Evolutionary conservation across 2,888 invertebrate species (phyloP).

Genomic region (Polylopha cassiicola): DNA sequence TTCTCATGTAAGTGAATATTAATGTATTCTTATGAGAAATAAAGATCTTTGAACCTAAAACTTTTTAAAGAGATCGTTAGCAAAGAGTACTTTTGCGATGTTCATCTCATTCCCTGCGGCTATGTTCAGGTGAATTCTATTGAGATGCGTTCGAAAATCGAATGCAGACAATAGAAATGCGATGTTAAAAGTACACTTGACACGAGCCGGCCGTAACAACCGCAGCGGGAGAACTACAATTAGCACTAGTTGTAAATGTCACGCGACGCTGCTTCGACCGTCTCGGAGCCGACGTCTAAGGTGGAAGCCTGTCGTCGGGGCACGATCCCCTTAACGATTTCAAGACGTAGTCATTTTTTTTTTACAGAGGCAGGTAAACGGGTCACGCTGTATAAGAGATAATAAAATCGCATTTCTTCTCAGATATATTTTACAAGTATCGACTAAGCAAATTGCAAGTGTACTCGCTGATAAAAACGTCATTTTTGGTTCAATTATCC

Average conservation of each 20-base stretch:
- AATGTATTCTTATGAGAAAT: no score
- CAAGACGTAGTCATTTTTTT: slow-evolving; percentile 24
- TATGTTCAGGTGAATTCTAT: no score
- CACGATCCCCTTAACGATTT: slow-evolving; percentile 28
- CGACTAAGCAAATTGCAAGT: no score
- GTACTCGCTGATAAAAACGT: no score
- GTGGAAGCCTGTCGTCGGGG: slow-evolving; percentile 25
- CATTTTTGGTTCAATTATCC: no score
- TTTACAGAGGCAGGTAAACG: slow-evolving; percentile 20
- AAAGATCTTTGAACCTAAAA: no score
- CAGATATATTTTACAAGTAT: no score
- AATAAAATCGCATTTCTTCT: slow-evolving; percentile 17
- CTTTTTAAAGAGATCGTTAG: no score
- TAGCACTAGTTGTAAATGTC: slow-evolving; percentile 64
- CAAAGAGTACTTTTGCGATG: no score
- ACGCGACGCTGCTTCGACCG: slow-evolving; percentile 45
- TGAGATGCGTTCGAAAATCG: slow-evolving; percentile 66
- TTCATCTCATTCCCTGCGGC: no score
- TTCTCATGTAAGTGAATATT: no score
- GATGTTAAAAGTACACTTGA: slow-evolving; percentile 51
- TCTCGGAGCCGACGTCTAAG: slow-evolving; percentile 12
- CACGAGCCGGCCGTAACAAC: slow-evolving; percentile 48
- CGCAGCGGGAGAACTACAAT: slow-evolving; percentile 50
- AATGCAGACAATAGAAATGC: slow-evolving; percentile 59
- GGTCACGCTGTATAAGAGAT: slow-evolving; percentile 27